phyloP scores from a whole-genome alignment of 2,113 vertebrate species.

The Malurus melanocephalus region DNA sequence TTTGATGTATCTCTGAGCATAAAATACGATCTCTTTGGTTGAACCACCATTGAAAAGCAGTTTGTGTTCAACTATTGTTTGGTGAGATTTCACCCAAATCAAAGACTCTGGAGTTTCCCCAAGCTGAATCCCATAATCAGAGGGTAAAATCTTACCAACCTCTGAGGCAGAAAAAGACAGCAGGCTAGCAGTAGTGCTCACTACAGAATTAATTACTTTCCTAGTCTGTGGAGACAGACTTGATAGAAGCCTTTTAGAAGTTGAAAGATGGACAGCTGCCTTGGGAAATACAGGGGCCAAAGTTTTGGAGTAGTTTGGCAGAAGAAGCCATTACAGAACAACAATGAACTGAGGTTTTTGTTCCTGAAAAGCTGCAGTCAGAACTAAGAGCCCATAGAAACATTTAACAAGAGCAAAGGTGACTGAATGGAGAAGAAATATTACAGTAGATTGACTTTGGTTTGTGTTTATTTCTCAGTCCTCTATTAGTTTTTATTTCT shows the following conservation, averaged over 20 bases:
- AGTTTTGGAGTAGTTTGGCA: not conserved
- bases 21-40: not conserved
- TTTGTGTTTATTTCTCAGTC: not conserved
- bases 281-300: not conserved
- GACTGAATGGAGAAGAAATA: not conserved
- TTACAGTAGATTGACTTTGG: fast-evolving
- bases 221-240: not conserved
- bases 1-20: not conserved
- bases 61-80: not conserved
- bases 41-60: not conserved
- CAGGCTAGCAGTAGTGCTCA: not conserved
- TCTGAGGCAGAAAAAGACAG: not conserved
- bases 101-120: not conserved
- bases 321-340: not conserved
- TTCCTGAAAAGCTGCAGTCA: not conserved
- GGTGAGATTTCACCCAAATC: not conserved
- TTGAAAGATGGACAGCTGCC: not conserved
- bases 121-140: not conserved
- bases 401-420: not conserved
- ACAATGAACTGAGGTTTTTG: not conserved
- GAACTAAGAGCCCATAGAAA: not conserved
- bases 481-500: not conserved
- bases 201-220: not conserved
- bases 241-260: not conserved
- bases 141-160: not conserved